phyloP scores from a whole-genome alignment of 2,888 invertebrate species.

The Idaea straminata region DNA sequence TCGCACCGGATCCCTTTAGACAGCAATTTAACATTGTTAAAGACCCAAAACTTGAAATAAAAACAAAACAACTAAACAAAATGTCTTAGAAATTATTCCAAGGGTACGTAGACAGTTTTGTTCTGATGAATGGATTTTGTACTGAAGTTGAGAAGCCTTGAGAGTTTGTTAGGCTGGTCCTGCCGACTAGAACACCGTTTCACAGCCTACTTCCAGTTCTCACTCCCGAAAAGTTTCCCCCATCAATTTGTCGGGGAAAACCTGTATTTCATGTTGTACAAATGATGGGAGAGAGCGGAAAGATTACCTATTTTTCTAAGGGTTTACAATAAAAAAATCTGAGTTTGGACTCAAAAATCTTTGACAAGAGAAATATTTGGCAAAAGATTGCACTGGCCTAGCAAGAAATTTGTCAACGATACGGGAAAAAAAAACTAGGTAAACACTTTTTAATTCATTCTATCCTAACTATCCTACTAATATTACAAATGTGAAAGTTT shows the following conservation, averaged over 20 bases:
- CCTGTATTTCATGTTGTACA: conserved; percentile 23
- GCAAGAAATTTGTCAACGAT: no score
- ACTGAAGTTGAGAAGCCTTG: conserved; percentile 18
- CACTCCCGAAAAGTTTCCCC: conserved; percentile 23
- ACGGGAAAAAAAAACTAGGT: no score
- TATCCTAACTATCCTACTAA: no score
- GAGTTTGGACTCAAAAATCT: no score
- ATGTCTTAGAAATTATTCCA: conserved; percentile 21
- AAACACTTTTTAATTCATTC: no score
- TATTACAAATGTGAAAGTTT: no score
- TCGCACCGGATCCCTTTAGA: conserved; percentile 17
- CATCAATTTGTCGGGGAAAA: conserved; percentile 28
- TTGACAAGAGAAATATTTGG: no score
- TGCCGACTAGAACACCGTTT: conserved; percentile 13
- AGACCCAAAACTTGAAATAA: conserved; percentile 20
- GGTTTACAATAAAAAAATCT: not conserved
- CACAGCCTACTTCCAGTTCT: conserved; percentile 20
- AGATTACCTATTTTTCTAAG: not conserved
- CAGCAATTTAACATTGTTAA: conserved; percentile 30
- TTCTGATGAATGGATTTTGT: conserved; percentile 18
- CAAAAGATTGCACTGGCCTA: no score
- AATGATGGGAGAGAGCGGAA: conserved; percentile 10
- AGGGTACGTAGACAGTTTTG: conserved; percentile 15
- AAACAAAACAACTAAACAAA: conserved; percentile 20
- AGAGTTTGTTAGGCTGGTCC: conserved; percentile 18